phyloP scores from a whole-genome alignment of 2,888 invertebrate species.

The Leptarthrus brevirostris region DNA sequence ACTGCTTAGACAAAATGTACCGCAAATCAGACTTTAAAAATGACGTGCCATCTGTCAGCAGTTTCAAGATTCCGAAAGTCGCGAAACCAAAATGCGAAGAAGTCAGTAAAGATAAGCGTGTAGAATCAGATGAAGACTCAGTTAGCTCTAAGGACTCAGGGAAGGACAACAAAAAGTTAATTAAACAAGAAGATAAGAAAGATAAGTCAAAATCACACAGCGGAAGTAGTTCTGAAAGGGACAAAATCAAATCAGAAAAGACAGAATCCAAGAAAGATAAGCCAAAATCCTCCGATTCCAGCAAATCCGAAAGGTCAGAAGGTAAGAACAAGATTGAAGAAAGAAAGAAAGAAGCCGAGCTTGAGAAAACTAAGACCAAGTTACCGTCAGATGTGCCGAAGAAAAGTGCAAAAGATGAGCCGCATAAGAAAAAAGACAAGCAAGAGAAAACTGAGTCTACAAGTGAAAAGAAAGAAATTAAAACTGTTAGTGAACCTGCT shows the following conservation, averaged over 20 bases:
- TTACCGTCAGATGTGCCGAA: not conserved
- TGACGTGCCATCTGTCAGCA: not conserved
- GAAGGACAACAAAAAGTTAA: not conserved
- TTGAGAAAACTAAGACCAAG: not conserved
- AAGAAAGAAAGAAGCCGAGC: not conserved
- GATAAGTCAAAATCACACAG: conserved; percentile 35
- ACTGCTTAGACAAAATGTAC: conserved; percentile 62
- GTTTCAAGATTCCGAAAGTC: conserved; percentile 50
- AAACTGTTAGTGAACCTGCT: not conserved
- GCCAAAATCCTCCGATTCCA: not conserved
- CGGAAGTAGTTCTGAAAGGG: not conserved
- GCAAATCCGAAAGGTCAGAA: not conserved
- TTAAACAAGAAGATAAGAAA: not conserved
- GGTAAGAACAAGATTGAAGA: not conserved
- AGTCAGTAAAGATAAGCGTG: not conserved
- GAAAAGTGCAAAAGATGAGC: not conserved
- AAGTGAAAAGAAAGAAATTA: conserved; percentile 14
- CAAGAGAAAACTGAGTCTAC: not conserved
- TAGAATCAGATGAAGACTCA: not conserved
- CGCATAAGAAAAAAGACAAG: not conserved
- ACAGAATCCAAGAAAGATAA: conserved; percentile 5
- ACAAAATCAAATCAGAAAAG: not conserved
- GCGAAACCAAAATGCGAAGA: conserved; percentile 9
- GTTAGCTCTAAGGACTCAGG: not conserved
- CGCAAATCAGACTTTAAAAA: conserved; percentile 55